Evolutionary conservation across 2,888 invertebrate species (phyloP).

Genomic region (Pardosa pseudoannulata): DNA sequence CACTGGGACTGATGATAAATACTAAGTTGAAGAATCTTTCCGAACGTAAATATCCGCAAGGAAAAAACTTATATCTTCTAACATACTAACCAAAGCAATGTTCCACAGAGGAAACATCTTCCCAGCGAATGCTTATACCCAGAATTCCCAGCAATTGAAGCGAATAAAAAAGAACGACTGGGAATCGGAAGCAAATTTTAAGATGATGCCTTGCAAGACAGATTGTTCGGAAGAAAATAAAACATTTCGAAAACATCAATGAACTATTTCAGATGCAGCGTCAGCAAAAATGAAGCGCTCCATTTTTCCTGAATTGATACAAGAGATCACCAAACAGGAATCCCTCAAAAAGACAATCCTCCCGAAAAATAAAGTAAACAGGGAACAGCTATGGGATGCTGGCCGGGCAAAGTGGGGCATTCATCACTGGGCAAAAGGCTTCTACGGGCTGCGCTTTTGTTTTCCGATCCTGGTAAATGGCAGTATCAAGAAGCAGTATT

Average conservation of each 20-base stretch:
- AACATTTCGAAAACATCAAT: background rate
- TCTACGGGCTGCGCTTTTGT: background rate
- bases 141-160: too few species aligned
- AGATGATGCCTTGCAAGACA: background rate
- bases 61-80: too few species aligned
- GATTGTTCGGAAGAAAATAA: background rate
- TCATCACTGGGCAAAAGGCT: background rate
- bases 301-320: slow-evolving; percentile 4
- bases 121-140: too few species aligned
- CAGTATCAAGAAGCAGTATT: slow-evolving; percentile 10
- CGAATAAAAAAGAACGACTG: background rate
- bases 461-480: slow-evolving; percentile 5
- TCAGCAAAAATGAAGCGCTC: background rate
- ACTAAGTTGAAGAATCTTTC: too few species aligned
- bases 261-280: background rate
- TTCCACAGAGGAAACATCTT: too few species aligned
- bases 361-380: slow-evolving; percentile 11
- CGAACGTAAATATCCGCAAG: too few species aligned
- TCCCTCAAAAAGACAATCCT: slow-evolving; percentile 16
- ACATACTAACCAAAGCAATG: too few species aligned
- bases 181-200: background rate
- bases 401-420: slow-evolving; percentile 13
- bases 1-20: too few species aligned
- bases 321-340: background rate
- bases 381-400: background rate